Conservation (phyloP, 1,140 invertebrate genomes). For the Diprion similis region DNA sequence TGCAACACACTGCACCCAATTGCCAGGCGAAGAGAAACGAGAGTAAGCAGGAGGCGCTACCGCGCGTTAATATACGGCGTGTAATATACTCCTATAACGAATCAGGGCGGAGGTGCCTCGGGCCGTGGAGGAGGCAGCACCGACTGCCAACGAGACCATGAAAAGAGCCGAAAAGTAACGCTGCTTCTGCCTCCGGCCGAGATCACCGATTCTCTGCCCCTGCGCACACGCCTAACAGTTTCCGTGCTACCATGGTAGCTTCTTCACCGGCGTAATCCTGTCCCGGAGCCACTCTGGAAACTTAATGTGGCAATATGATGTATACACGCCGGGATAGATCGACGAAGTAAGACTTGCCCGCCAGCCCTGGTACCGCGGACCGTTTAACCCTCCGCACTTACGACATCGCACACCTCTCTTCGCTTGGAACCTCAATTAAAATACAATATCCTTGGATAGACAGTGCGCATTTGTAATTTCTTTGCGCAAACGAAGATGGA, state of each 20-base stretch:
- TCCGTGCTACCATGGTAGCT: conserved; percentile 13
- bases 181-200: conserved; percentile 6
- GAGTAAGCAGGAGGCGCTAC: background rate
- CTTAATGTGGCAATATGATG: conserved; percentile 48
- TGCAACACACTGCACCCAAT: conserved; percentile 7
- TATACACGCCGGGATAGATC: conserved; percentile 26
- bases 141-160: conserved; percentile 32
- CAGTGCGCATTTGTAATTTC: too few relatives aligned
- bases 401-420: background rate
- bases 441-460: background rate
- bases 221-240: background rate
- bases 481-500: too few relatives aligned
- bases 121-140: conserved; percentile 32
- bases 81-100: background rate
- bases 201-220: background rate
- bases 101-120: background rate
- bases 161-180: conserved; percentile 18
- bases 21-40: background rate
- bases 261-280: background rate
- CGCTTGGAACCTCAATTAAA: background rate
- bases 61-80: background rate
- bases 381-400: background rate
- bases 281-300: conserved; percentile 31
- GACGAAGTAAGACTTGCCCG: conserved; percentile 2
- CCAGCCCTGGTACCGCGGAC: background rate